Evolutionary conservation across 2,888 invertebrate species (phyloP).

Genomic region (Eilema depressum): DNA sequence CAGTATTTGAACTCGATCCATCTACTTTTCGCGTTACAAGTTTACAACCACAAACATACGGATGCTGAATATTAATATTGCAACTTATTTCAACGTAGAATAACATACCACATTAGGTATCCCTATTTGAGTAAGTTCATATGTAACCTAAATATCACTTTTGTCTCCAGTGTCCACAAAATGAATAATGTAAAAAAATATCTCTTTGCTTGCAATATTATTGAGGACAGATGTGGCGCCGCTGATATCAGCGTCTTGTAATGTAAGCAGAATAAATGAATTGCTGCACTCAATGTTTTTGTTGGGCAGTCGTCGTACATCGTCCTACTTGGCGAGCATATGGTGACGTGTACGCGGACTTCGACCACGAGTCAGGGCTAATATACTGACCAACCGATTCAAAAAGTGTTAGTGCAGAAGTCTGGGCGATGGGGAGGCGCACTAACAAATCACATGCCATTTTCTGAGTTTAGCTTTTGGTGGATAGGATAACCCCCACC

Average conservation of each 20-base stretch:
- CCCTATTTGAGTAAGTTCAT: not conserved
- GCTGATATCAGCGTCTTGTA: conserved; percentile 41
- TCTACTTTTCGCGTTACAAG: too few species aligned
- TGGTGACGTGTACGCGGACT: conserved; percentile 39
- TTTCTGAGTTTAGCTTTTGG: too few species aligned
- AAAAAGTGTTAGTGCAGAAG: not conserved
- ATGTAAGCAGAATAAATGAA: conserved; percentile 36
- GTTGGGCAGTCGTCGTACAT: conserved; percentile 51
- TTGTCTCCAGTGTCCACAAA: not conserved
- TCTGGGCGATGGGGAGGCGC: not conserved
- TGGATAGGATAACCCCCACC: not conserved
- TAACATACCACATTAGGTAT: not conserved
- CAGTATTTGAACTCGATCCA: too few species aligned
- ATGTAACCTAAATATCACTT: not conserved
- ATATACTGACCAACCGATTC: conserved; percentile 30
- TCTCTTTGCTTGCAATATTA: conserved; percentile 29
- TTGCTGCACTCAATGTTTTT: conserved; percentile 41
- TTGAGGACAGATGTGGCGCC: conserved; percentile 39
- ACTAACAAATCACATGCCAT: too few species aligned
- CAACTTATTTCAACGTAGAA: not conserved
- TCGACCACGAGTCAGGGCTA: conserved; percentile 21
- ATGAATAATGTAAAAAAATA: conserved; percentile 15
- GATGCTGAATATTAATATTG: not conserved
- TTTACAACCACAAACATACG: not conserved
- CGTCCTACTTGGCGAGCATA: conserved; percentile 39